phyloP scores from a whole-genome alignment of 2,113 vertebrate genomes.

The Lynx canadensis region DNA sequence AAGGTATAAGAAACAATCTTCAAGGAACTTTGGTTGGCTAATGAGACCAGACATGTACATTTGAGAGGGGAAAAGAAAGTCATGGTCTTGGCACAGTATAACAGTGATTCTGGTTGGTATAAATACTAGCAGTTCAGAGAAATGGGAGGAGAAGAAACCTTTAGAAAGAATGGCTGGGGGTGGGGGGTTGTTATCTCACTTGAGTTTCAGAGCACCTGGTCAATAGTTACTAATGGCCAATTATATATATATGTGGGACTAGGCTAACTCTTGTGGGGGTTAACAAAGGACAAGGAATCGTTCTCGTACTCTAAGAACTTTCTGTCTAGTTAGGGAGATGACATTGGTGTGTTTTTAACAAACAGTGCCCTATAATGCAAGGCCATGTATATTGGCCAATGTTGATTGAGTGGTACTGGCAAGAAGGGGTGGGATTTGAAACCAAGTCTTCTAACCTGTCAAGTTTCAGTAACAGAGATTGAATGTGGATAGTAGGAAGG shows the following conservation, averaged over 20 bases:
- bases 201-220: not conserved
- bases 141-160: not conserved
- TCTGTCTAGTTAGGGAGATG: not conserved
- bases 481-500: not conserved
- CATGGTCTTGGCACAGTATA: not conserved
- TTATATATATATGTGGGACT: not conserved
- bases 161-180: constrained; percentile 15
- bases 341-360: not conserved
- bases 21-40: not conserved
- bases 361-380: not conserved
- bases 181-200: not conserved
- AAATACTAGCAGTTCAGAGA: not conserved
- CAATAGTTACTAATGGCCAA: not conserved
- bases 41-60: not conserved
- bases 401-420: not conserved
- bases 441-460: not conserved
- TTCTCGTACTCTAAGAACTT: not conserved
- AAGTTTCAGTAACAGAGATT: not conserved
- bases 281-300: not conserved
- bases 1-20: not conserved
- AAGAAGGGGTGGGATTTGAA: not conserved
- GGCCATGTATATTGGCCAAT: not conserved
- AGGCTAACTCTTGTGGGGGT: not conserved
- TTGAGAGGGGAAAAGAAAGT: not conserved
- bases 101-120: not conserved